Percentiles rank a stretch among this genome's conserved stretches.
Conservation (phyloP, 1,140 invertebrate genomes). For the Cepaea nemoralis region DNA sequence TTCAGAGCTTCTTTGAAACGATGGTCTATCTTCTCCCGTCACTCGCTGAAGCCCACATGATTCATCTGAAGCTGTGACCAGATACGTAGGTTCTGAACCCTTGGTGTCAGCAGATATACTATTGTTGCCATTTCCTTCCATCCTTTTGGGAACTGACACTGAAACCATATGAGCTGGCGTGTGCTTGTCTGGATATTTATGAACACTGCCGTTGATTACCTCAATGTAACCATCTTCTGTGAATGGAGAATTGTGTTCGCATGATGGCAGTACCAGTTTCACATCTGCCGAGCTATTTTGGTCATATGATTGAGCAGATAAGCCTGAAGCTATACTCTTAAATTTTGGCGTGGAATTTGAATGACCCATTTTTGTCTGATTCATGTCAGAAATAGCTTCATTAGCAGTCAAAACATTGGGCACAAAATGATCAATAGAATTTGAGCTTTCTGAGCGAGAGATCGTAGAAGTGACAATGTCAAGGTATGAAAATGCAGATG, state of each 20-base stretch:
- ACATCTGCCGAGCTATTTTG: too few relatives aligned
- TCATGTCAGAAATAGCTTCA: too few relatives aligned
- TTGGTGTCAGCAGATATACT: too few relatives aligned
- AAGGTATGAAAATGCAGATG: not conserved
- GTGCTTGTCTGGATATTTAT: too few relatives aligned
- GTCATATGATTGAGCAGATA: too few relatives aligned
- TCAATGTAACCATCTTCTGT: too few relatives aligned
- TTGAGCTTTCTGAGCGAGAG: slow-evolving; percentile 43
- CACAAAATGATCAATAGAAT: slow-evolving; percentile 46
- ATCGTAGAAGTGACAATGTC: not conserved
- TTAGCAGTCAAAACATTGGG: slow-evolving; percentile 37
- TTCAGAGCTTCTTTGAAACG: not conserved
- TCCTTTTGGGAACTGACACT: slow-evolving; percentile 42
- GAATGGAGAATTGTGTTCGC: too few relatives aligned
- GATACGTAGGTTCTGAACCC: too few relatives aligned
- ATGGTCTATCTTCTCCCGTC: not conserved
- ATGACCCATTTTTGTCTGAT: not conserved
- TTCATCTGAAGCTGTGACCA: not conserved
- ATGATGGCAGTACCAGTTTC: too few relatives aligned
- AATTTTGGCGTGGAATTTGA: not conserved
- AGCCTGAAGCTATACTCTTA: too few relatives aligned
- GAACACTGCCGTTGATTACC: too few relatives aligned
- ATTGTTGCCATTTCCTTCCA: not conserved
- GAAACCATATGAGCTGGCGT: too few relatives aligned
- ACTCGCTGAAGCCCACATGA: not conserved